phyloP scores from a whole-genome alignment of 2,113 vertebrate genomes.

The Nibea albiflora region DNA sequence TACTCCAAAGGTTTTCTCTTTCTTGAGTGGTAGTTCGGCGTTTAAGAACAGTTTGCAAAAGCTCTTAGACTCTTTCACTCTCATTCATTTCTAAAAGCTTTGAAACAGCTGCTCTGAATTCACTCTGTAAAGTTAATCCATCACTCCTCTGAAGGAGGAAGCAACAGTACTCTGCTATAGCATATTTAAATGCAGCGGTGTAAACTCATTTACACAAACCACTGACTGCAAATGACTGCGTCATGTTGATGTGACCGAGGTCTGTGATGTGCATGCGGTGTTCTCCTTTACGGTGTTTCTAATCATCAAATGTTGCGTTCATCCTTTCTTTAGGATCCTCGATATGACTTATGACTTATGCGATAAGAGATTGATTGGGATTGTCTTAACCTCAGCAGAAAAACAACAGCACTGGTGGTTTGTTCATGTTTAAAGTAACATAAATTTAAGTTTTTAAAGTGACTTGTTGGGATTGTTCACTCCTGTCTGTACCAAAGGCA shows the following conservation, averaged over 20 bases:
- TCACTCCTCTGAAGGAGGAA: constrained; percentile 16
- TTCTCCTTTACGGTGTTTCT: background rate
- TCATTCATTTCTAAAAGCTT: constrained; percentile 5
- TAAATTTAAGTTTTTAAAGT: background rate
- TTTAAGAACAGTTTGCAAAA: background rate
- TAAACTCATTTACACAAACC: constrained; percentile 15
- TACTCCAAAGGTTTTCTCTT: background rate
- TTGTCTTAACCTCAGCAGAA: too few relatives aligned
- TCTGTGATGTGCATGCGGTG: background rate
- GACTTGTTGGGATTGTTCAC: background rate
- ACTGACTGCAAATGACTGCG: background rate
- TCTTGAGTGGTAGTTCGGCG: background rate
- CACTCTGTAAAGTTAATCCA: background rate
- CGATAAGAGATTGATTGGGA: too few relatives aligned
- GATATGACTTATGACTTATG: too few relatives aligned
- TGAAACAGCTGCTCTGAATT: background rate
- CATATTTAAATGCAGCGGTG: background rate
- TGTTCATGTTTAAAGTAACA: too few relatives aligned
- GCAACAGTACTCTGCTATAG: background rate
- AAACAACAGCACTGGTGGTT: too few relatives aligned
- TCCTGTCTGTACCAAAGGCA: too few relatives aligned
- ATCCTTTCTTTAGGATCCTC: background rate
- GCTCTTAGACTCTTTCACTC: background rate
- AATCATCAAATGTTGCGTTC: background rate
- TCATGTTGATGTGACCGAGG: background rate